Percentiles rank a stretch among this genome's conserved stretches.
phyloP scores from a whole-genome alignment of 2,888 invertebrate species.

The Platypus cylindrus region DNA sequence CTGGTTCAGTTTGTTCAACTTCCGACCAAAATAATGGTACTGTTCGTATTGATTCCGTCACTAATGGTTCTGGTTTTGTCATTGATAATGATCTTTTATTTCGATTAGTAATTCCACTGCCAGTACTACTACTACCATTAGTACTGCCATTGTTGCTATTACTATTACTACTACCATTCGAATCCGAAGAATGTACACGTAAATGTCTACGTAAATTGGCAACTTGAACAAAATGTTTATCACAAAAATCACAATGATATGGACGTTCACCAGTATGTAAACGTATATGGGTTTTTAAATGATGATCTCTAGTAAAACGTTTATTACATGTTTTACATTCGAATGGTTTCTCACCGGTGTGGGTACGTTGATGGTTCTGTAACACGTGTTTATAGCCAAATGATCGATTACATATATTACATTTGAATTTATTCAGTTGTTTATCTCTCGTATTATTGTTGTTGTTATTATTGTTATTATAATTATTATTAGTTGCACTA shows the following conservation, averaged over 20 bases:
- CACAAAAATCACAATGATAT: constrained; percentile 83
- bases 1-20: constrained; percentile 85
- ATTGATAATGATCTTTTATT: no score
- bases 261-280: constrained; percentile 90
- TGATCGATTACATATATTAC: constrained; percentile 74
- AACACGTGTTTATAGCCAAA: constrained; percentile 91
- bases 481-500: no score
- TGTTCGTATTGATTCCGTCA: no score
- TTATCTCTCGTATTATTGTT: no score
- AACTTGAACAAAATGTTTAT: constrained; percentile 85
- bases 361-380: constrained; percentile 88
- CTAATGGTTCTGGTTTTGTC: no score
- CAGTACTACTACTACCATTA: constrained; percentile 22
- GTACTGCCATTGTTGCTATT: no score
- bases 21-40: constrained; percentile 27
- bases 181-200: constrained; percentile 85
- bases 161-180: no score
- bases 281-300: constrained; percentile 84
- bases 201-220: constrained; percentile 81
- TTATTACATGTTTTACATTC: constrained; percentile 87
- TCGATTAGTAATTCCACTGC: no score
- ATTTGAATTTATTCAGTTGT: constrained; percentile 77
- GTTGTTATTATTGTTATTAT: no score
- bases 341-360: constrained; percentile 90
- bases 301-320: constrained; percentile 83